Percentiles rank a stretch among this genome's conserved stretches.
Evolutionary conservation across 2,113 vertebrate genomes (phyloP).

Genomic region (Rhinopomastus cyanomelas): DNA sequence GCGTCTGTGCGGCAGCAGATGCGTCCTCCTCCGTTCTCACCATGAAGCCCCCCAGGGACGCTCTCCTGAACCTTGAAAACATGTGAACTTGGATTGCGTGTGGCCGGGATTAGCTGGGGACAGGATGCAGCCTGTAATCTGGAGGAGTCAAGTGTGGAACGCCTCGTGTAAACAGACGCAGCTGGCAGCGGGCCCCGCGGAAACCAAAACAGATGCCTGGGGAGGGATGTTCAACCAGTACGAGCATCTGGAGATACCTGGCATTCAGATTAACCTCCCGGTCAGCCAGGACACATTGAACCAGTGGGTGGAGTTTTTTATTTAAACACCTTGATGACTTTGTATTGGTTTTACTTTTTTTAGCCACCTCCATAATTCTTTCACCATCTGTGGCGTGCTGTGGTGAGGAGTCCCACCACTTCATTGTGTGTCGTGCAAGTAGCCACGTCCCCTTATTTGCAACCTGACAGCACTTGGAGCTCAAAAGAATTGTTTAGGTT

Average conservation of each 20-base stretch:
- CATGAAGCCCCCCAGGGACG: conserved; percentile 31
- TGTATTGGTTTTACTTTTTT: neutral
- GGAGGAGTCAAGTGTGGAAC: conserved; percentile 17
- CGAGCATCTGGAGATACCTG: conserved; percentile 41
- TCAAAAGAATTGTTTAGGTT: neutral
- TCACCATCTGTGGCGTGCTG: neutral
- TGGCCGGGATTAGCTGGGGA: conserved; percentile 55
- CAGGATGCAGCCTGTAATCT: conserved; percentile 58
- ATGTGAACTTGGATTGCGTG: conserved; percentile 38
- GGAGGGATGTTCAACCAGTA: neutral
- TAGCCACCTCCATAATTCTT: neutral
- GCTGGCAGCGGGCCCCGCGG: conserved; percentile 35
- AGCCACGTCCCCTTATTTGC: neutral
- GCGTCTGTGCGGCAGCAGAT: conserved; percentile 8
- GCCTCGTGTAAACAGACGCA: conserved; percentile 16
- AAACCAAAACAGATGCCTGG: conserved; percentile 52
- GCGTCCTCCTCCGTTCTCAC: neutral
- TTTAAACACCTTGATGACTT: neutral
- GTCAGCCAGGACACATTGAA: conserved; percentile 8
- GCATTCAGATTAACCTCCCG: neutral
- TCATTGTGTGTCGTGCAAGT: neutral
- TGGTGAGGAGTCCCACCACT: neutral
- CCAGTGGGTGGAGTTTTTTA: neutral
- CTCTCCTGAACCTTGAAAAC: conserved; percentile 38
- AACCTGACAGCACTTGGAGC: neutral